A percentile compares a stretch with the other conserved stretches of the same genome.
These are phyloP conservation scores for Hemithea aestivaria DNA, from an alignment of 2,888 invertebrate genomes.

Conservation along the genomic window DNA sequence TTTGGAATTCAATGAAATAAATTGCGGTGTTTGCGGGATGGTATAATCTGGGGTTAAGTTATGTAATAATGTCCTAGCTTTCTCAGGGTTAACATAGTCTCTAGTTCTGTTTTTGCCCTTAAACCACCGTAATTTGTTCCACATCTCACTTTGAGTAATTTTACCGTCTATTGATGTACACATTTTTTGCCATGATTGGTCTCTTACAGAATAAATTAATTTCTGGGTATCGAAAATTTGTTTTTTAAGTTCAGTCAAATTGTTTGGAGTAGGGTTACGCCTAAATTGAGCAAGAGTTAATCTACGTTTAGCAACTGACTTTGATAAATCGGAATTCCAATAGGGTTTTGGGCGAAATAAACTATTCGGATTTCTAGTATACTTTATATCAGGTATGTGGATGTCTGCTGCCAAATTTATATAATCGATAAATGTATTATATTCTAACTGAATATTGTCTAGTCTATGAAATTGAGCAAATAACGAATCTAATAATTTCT, in stretches of 20 bases:
- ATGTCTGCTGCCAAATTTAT: not conserved
- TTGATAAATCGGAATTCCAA: conserved; percentile 4
- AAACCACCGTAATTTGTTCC: conserved; percentile 7
- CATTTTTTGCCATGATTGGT: not conserved
- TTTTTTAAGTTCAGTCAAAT: not conserved
- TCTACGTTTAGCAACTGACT: conserved; percentile 1
- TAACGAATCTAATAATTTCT: too few species aligned
- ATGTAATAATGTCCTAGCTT: not conserved
- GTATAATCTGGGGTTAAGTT: conserved; percentile 6
- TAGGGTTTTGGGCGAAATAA: conserved; percentile 6
- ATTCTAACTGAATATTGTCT: too few species aligned
- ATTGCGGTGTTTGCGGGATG: too few species aligned
- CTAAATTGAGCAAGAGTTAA: not conserved
- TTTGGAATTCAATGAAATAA: too few species aligned
- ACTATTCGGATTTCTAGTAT: not conserved
- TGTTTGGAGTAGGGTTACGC: not conserved
- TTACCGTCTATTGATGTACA: conserved; percentile 1
- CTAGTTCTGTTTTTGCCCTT: not conserved
- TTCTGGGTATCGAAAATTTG: conserved; percentile 1
- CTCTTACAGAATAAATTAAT: not conserved
- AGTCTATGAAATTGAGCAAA: too few species aligned
- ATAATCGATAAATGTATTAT: conserved; percentile 1
- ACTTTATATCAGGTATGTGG: not conserved
- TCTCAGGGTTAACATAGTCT: not conserved
- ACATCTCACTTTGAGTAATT: conserved; percentile 3